Conservation (phyloP, 2,888 invertebrate genomes). For the Lycocerus yunnanus region DNA sequence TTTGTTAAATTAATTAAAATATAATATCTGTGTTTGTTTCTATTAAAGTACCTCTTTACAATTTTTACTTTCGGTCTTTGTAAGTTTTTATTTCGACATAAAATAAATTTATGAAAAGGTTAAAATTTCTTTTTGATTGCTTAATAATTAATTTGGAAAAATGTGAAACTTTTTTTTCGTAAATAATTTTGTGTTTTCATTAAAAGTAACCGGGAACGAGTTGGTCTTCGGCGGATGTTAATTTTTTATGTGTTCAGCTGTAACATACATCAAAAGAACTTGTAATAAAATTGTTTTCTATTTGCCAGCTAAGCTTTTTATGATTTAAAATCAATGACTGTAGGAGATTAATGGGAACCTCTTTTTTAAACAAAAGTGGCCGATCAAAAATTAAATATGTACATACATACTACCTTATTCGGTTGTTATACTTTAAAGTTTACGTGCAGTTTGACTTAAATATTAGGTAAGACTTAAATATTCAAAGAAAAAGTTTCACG, state of each 20-base stretch:
- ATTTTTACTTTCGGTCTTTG: no score
- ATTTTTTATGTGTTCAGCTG: not conserved
- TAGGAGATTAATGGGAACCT: not conserved
- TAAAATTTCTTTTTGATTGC: not conserved
- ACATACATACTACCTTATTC: not conserved
- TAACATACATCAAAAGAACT: not conserved
- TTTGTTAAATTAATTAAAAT: not conserved
- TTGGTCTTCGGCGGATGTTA: not conserved
- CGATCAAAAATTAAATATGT: not conserved
- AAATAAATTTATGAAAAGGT: not conserved
- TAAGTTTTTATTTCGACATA: no score
- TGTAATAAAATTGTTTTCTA: not conserved
- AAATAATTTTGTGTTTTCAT: not conserved
- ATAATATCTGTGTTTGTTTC: no score
- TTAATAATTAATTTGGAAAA: not conserved
- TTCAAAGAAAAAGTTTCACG: not conserved
- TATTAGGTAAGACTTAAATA: not conserved
- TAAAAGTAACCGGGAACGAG: not conserved
- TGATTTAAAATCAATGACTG: not conserved
- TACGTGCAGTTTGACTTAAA: no score
- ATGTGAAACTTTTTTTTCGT: not conserved
- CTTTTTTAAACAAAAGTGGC: not conserved
- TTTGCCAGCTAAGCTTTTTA: not conserved
- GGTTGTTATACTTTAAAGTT: not conserved
- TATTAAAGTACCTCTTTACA: no score